Evolutionary conservation across 2,888 invertebrate genomes (phyloP), one percentile per base, ranked within the genome.

Genomic region (Epirrhoe tristata): DNA sequence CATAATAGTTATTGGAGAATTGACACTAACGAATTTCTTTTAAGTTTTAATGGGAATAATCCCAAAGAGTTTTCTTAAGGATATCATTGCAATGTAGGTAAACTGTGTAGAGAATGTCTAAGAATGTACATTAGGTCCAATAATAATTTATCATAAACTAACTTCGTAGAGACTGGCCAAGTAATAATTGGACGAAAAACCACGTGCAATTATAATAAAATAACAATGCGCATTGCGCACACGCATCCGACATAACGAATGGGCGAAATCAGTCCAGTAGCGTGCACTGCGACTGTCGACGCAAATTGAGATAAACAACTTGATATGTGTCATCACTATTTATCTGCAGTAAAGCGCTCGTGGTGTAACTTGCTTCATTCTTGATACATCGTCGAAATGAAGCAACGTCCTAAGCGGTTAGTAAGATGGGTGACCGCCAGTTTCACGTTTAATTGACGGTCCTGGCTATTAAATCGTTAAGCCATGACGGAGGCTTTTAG

Each of bases 251-350:
- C 34, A 24, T 52, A 63, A 58, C 54, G 14, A 58, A 63, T 54
- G 16, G 55, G 58, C 58, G 58, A 64, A 64, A 64, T 53, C 50
- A 64, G 36, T 58, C 55, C 34, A 46, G 36, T 62, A 39, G 67
- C 67, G 67, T 67, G 63, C 50, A 50, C 0, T 53, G 46, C 16
- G 39, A 32, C 55, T 63, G 63, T 63, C 63, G 10, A n/a, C 43
- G 55, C 55, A 55, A 67, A 67, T 63, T 67, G 58, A 34, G 67
- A 63, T 43, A 48, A 55, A 59, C 43, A 59, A 59, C 54, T 17
- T 57, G 51, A 65, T 16, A 57, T 61, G 17, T 12, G 56, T 46
- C 34, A 8, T 10, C 16, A 52, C 16, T 14, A 32, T 1, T 3
- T 46, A 4, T 10, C 31, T 16, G 36, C 48, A 16, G 48, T 16